Base-by-base conservation (phyloP, 2,113 vertebrate genomes). In the Indri indri region DNA sequence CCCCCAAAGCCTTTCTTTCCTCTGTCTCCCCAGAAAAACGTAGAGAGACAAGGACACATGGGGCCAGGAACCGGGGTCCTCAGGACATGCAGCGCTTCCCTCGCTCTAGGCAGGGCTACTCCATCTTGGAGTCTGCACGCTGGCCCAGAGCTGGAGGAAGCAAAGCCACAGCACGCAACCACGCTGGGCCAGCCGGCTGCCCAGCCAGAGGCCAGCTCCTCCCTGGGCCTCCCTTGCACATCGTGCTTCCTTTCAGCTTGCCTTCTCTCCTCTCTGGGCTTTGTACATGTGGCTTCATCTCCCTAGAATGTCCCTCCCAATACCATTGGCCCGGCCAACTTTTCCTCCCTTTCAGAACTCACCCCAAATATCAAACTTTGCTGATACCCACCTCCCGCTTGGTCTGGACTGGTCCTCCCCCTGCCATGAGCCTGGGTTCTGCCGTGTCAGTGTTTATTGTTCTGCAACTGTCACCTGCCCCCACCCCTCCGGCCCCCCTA, bases 201-300 rank as follows among this genome's bases (percentile, higher is more conserved):
- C 42, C 57, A n/a, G 40, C 32, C 25, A 22, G 22, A 63, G 34
- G 61, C 52, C 74, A 47, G 40, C 5, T 23, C 6, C 32, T 32
- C 20, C 0, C 0, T 2, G 18, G 18, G 59, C 76, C 23, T 88
- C 37, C 18, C 32, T 47, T 11, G 3, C 5, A 47, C n/a, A 4
- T 30, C 3, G 17, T 27, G 13, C 30, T 63, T 66, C 61, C 61
- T 23, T 32, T 50, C 61, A 0, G 37, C 83, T 50, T 3, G 47
- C 40, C 0, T 57, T 27, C 27, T 42, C 16, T 40, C 20, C n/a
- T 42, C 63, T 2, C 20, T 37, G 4, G 32, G 3, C 61, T 71
- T 81, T 6, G 8, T 7, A 57, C 57, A 3, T 0, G 18, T 32
- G 27, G 32, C 10, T 14, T 80, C 34, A 37, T 27, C 32, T 3